These are phyloP conservation scores for Chironomus striatipennis DNA, from an alignment of 1,140 invertebrate species.

Conservation along the genomic window DNA sequence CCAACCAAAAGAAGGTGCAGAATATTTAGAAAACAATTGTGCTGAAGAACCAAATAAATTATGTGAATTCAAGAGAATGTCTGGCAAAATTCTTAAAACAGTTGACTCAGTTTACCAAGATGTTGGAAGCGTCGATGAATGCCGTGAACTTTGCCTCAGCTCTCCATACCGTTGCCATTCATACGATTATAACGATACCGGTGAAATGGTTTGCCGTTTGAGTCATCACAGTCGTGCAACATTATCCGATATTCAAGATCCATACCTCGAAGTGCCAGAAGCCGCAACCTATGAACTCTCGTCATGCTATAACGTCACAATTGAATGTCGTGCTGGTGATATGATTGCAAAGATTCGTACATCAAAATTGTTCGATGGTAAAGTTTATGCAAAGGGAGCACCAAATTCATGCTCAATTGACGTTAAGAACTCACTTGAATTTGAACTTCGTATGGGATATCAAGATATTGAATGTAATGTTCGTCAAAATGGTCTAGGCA, in stretches of 20 bases:
- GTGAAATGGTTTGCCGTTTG: constrained; percentile 83
- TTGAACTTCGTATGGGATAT: constrained; percentile 83
- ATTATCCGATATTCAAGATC: constrained; percentile 80
- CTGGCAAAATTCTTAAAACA: constrained; percentile 81
- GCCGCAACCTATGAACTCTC: constrained; percentile 85
- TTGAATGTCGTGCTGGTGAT: constrained; percentile 82
- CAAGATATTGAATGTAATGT: constrained; percentile 86
- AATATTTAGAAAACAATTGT: constrained; percentile 87
- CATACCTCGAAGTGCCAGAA: constrained; percentile 80
- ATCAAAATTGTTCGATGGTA: constrained; percentile 86
- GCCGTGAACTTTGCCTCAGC: constrained; percentile 77
- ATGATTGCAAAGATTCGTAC: constrained; percentile 89
- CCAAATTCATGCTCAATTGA: constrained; percentile 86
- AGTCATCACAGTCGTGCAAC: constrained; percentile 85
- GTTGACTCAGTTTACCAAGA: constrained; percentile 90
- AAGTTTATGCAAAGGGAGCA: constrained; percentile 87
- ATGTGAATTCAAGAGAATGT: constrained; percentile 85
- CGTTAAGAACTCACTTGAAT: constrained; percentile 72
- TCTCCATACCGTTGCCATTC: constrained; percentile 83
- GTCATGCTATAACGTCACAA: constrained; percentile 90
- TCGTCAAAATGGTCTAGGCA: constrained; percentile 70
- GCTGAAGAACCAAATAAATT: constrained; percentile 81
- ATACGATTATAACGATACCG: constrained; percentile 87
- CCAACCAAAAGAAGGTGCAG: constrained; percentile 58
- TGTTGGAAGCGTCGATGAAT: constrained; percentile 75